Percentiles rank a stretch among this genome's conserved stretches.
Conservation (phyloP, 1,140 invertebrate species). For the Nasonia vitripennis region DNA sequence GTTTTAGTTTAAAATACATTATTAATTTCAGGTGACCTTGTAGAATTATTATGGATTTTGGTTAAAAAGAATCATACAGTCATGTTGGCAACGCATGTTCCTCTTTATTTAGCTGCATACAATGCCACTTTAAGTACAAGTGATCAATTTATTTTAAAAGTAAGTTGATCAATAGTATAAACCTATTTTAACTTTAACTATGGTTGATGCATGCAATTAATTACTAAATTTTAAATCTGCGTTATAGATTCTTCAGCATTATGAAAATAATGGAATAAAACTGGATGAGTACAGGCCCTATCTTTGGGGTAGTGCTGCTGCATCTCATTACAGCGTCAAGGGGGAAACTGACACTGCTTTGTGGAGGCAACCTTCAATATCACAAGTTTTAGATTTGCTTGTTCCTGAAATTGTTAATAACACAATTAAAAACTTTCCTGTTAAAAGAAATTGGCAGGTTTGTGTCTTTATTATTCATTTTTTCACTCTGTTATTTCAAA, state of each 20-base stretch:
- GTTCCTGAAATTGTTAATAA: constrained; percentile 78
- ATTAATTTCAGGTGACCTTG: constrained; percentile 71
- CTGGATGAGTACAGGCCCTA: constrained; percentile 84
- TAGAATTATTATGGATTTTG: constrained; percentile 79
- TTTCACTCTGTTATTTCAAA: background rate
- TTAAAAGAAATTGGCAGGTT: constrained; percentile 65
- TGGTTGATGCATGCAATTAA: background rate
- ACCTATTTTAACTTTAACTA: background rate
- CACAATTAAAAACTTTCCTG: constrained; percentile 83
- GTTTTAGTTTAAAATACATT: constrained; percentile 27
- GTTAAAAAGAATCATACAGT: constrained; percentile 78
- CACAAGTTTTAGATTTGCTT: constrained; percentile 84
- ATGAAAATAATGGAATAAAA: constrained; percentile 78
- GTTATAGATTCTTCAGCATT: constrained; percentile 77
- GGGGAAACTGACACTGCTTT: constrained; percentile 77
- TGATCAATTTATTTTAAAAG: constrained; percentile 79
- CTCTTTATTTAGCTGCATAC: constrained; percentile 83
- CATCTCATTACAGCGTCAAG: constrained; percentile 83
- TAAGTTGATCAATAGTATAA: constrained; percentile 51
- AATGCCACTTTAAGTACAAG: constrained; percentile 79
- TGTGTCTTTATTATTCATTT: constrained; percentile 7
- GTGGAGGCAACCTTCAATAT: constrained; percentile 82
- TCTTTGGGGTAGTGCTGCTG: constrained; percentile 86
- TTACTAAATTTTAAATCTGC: constrained; percentile 33
- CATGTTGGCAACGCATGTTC: constrained; percentile 80